Evolutionary conservation across 2,113 vertebrate species (phyloP), one percentile per base, ranked within the genome.

Genomic region (Ptilonorhynchus violaceus): DNA sequence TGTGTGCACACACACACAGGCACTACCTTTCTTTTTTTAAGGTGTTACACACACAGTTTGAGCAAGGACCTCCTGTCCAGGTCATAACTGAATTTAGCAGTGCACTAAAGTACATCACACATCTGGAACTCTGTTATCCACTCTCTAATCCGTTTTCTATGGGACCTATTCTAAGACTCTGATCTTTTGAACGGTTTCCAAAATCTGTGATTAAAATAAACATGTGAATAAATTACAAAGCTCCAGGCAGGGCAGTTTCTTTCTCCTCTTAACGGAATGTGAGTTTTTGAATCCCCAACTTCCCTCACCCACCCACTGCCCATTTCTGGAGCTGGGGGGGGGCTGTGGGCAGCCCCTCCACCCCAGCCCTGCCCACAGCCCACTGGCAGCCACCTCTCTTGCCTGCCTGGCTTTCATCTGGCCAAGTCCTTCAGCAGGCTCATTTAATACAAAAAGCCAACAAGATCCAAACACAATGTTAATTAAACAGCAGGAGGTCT

Each of bases 161-260:
- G 79, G 49, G 82, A 90, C 47, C 74, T 92, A 94, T 89, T 92
- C 85, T 96, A 75, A 75, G 91, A 64, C 76, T 82, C 58, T 80
- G 77, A 72, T 73, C 76, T 83, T 78, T 75, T 96, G 93, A 95
- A 92, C 37, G 30, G 52, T 66, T 72, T 94, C 96, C 96, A 96
- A 95, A 86, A 78, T 44, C 60, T 60, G 37, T 27, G 47, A 90
- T 85, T 94, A 93, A 93, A 96, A 93, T 94, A 95, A 93, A 79
- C 82, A 93, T 16, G 58, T 76, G 50, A 93, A 91, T 85, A 92
- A 88, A 91, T 80, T 68, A 94, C 68, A 89, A 94, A 93, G 88
- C 73, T 95, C 73, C 46, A 70, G 41, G 60, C 68, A 95, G 88
- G 73, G 42, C 5, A 72, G 68, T 41, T 86, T 77, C 58, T 64